These are phyloP conservation scores for Ylistrum balloti DNA, from an alignment of 1,140 invertebrate species.

Conservation along the genomic window DNA sequence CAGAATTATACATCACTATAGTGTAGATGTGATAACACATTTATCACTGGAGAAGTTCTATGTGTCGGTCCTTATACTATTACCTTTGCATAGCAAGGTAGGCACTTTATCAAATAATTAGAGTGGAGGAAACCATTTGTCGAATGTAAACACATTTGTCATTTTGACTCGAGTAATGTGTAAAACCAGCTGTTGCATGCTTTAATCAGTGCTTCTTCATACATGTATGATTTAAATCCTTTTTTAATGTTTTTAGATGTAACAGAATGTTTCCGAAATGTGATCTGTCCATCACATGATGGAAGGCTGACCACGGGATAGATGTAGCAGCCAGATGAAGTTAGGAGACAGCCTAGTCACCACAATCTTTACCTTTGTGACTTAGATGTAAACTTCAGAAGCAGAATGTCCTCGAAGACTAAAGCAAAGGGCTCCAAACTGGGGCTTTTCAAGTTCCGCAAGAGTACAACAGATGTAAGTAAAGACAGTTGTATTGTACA, in stretches of 20 bases:
- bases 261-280: background rate
- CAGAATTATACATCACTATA: background rate
- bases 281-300: background rate
- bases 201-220: background rate
- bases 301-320: background rate
- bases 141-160: background rate
- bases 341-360: background rate
- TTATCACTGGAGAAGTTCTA: background rate
- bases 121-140: background rate
- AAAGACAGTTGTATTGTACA: background rate
- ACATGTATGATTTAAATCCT: background rate
- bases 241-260: background rate
- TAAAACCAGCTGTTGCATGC: background rate
- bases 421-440: conserved; percentile 50
- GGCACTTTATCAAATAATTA: background rate
- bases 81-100: background rate
- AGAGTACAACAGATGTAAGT: conserved; percentile 55
- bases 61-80: background rate
- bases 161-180: background rate
- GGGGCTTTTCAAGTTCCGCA: conserved; percentile 52
- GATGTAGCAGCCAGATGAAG: background rate
- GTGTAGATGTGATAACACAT: background rate
- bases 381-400: conserved; percentile 4
- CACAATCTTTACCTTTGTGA: background rate
- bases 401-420: conserved; percentile 13